phyloP scores from a whole-genome alignment of 2,888 invertebrate genomes.

The Drosophila kokeensis region DNA sequence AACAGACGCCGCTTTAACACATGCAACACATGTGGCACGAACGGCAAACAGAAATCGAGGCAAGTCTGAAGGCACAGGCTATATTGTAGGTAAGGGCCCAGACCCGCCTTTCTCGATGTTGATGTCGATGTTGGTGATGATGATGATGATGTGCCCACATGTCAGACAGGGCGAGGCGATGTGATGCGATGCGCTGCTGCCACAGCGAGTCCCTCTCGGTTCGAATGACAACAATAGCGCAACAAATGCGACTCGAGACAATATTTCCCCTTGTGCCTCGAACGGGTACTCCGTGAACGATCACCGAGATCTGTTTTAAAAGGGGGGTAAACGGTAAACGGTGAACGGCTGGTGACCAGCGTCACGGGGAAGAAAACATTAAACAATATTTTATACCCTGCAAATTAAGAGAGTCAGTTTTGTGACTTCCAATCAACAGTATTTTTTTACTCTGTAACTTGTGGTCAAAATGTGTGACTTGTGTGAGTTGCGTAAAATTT shows the following conservation, averaged over 20 bases:
- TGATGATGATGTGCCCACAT: constrained; percentile 57
- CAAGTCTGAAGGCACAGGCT: constrained; percentile 26
- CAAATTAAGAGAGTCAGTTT: not conserved
- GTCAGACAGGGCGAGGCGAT: constrained; percentile 42
- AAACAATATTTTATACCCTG: constrained; percentile 42
- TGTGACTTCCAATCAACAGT: not conserved
- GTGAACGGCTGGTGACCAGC: constrained; percentile 20
- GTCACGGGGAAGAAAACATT: constrained; percentile 13
- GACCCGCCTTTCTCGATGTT: constrained; percentile 45
- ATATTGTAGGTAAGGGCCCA: constrained; percentile 43
- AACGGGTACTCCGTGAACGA: constrained; percentile 34
- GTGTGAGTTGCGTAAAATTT: not conserved
- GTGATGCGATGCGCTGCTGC: not conserved
- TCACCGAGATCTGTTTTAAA: constrained; percentile 10
- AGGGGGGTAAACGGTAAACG: constrained; percentile 36
- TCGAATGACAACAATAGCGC: constrained; percentile 66
- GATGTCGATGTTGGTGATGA: constrained; percentile 21
- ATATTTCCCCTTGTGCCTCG: constrained; percentile 80
- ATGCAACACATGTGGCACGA: constrained; percentile 76
- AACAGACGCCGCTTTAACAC: constrained; percentile 47
- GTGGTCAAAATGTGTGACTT: not conserved
- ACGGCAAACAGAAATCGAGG: constrained; percentile 38
- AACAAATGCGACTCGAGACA: constrained; percentile 72
- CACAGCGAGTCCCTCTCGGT: constrained; percentile 41
- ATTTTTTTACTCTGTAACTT: not conserved